A percentile compares a stretch with the other conserved stretches of the same genome.
These are phyloP conservation scores for Elephas maximus DNA, from an alignment of 2,113 vertebrate species.

Conservation along the genomic window DNA sequence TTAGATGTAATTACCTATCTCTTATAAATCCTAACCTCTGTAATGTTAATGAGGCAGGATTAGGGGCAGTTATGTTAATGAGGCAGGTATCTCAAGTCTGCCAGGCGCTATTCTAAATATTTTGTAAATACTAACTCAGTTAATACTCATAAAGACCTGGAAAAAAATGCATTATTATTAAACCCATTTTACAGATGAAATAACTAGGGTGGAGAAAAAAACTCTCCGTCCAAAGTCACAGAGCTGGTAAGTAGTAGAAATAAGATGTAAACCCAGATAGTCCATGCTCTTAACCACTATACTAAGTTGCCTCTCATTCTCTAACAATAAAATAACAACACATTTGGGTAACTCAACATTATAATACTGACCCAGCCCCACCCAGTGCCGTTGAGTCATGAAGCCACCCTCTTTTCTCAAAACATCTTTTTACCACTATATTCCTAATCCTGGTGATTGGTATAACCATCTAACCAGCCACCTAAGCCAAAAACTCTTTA, in stretches of 20 bases:
- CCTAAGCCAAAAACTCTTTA: neutral
- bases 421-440: neutral
- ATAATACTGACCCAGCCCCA: neutral
- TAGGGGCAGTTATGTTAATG: too few relatives aligned
- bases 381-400: too few relatives aligned
- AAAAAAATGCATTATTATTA: neutral
- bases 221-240: neutral
- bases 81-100: neutral
- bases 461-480: neutral
- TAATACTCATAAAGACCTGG: neutral
- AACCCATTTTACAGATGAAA: neutral
- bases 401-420: neutral
- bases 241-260: neutral
- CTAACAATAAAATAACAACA: neutral
- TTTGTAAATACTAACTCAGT: constrained; percentile 5
- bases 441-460: neutral
- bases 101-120: neutral
- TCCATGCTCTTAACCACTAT: neutral
- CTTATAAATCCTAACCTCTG: too few relatives aligned
- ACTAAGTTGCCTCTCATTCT: neutral
- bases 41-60: too few relatives aligned
- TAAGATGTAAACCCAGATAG: neutral
- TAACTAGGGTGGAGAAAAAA: neutral
- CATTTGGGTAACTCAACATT: neutral
- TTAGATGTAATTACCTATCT: too few relatives aligned